phyloP scores from a whole-genome alignment of 2,888 invertebrate genomes.

The Micropterix aruncella region DNA sequence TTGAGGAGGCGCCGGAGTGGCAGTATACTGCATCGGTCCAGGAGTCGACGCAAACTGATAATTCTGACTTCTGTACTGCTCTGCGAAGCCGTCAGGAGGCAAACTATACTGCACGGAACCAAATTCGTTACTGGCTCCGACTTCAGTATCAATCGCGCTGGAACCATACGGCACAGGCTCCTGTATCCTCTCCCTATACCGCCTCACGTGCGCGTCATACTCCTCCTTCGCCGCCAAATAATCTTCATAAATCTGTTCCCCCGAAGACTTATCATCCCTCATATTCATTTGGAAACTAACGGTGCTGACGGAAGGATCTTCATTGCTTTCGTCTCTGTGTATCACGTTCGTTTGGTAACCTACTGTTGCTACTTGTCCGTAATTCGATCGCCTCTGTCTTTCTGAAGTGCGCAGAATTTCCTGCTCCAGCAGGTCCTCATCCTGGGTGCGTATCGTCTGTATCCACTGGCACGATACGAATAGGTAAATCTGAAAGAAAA shows the following conservation, averaged over 20 bases:
- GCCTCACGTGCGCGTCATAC: conserved; percentile 4
- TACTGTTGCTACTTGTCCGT: background rate
- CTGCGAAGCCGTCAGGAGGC: conserved; percentile 34
- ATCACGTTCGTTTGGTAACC: conserved; percentile 22
- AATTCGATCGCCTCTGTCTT: background rate
- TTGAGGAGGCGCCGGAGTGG: conserved; percentile 5
- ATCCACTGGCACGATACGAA: background rate
- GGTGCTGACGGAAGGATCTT: conserved; percentile 22
- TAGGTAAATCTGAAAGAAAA: background rate
- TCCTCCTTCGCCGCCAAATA: conserved; percentile 1
- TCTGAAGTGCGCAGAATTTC: background rate
- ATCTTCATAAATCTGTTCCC: conserved; percentile 2
- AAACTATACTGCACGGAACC: conserved; percentile 32
- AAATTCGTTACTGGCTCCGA: conserved; percentile 36
- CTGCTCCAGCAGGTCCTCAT: background rate
- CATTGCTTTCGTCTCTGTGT: conserved; percentile 21
- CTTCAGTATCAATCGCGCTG: conserved; percentile 20
- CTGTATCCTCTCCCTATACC: background rate
- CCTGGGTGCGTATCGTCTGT: background rate
- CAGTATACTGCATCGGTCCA: conserved; percentile 5
- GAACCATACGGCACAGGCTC: background rate
- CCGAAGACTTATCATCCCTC: conserved; percentile 15
- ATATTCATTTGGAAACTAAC: conserved; percentile 24
- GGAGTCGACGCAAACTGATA: conserved; percentile 6
- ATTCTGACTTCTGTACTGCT: conserved; percentile 16